Evolutionary conservation across 2,888 invertebrate genomes (phyloP), one percentile per base, ranked within the genome.

Genomic region (Cacoxenus indagator): DNA sequence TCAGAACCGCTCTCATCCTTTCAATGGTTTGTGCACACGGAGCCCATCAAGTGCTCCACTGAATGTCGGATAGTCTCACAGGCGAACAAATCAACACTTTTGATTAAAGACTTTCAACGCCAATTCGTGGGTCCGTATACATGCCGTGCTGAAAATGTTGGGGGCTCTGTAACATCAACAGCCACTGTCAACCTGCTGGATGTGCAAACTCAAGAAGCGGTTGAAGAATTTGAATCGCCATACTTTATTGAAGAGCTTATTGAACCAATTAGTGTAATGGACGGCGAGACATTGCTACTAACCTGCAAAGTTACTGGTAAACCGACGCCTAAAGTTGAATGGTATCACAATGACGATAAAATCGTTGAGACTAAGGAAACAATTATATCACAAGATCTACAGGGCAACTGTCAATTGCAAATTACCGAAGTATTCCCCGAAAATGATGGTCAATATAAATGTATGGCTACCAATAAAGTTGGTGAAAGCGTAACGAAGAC

Each of bases 391-490:
- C 94, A 95, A 87, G 93, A 93, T 81, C 90, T 91, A 73, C 93
- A 95, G 82, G 96, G 96, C 72, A 89, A 92, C 70, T 95, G 95
- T 84, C 93, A 92, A 85, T 89, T 97, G 76, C 91, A 92, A 73
- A 94, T 97, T 77, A 91, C 92, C 74, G 96, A 96, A 91, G 96
- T 95, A 65, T 95, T 95, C 83, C 95, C 95, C 14, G 97, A 97
- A 91, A 95, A 96, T 90, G 92, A 94, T 81, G 97, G 97, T 70
- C 92, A 91, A 85, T 97, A 97, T 87, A 92, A 91, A 70, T 96
- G 96, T 87, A 90, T 91, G 81, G 97, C 96, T 64, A 90, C 90
- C 65, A 97, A 97, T 89, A 91, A 92, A 81, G 91, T 93, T 80
- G 98, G 98, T 77, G 93, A 92, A 90, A 94, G 93, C 81, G 90